Evolutionary conservation across 2,797 vertebrate species (phyloP).

Genomic region (Protonibea diacanthus): DNA sequence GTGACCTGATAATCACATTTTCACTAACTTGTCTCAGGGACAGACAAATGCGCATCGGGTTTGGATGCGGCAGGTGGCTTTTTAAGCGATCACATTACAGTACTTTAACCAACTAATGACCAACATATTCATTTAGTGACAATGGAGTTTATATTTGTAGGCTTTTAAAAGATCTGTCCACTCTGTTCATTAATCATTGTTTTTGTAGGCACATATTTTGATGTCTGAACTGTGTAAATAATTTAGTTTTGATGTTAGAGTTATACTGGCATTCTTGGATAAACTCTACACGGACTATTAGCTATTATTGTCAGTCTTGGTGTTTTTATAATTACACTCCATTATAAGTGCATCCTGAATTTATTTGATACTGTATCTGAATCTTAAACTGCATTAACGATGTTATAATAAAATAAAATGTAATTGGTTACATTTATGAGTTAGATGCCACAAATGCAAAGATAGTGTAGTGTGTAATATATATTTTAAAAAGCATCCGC

Average conservation of each 20-base stretch:
- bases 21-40: slow-evolving; percentile 80
- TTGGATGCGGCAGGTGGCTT: slow-evolving; percentile 79
- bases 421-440: slow-evolving; percentile 1
- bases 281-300: rapidly evolving
- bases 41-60: slow-evolving; percentile 78
- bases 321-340: not conserved
- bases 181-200: slow-evolving; percentile 10
- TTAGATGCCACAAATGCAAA: slow-evolving; percentile 41
- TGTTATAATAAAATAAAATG: not conserved
- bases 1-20: slow-evolving; percentile 84
- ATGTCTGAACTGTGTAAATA: not conserved
- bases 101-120: slow-evolving; percentile 66
- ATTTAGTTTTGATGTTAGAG: not conserved
- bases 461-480: slow-evolving; percentile 38
- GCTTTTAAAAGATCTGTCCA: slow-evolving; percentile 16
- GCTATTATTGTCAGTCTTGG: not conserved
- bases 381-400: not conserved
- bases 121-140: slow-evolving; percentile 63
- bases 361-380: not conserved
- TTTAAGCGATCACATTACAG: slow-evolving; percentile 76
- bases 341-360: not conserved
- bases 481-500: slow-evolving; percentile 49
- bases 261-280: not conserved
- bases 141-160: slow-evolving; percentile 17
- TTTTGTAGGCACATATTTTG: slow-evolving; percentile 17